Evolutionary conservation across 2,797 vertebrate species (phyloP).

Genomic region (Myripristis murdjan): DNA sequence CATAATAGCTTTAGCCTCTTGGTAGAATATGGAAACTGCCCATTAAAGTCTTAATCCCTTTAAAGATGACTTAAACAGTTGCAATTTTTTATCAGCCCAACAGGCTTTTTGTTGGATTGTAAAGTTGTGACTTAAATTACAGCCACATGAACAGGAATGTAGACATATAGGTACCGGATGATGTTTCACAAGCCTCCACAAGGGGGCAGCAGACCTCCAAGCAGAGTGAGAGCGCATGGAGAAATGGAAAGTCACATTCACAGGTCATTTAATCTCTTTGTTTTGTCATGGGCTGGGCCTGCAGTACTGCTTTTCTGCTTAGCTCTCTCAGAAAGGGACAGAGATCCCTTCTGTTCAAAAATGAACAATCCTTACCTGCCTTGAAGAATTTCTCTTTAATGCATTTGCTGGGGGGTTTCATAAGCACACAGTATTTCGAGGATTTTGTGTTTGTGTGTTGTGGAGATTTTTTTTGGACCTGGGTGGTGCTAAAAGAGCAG

Average conservation of each 20-base stretch:
- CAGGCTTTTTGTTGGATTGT: neutral
- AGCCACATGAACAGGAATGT: neutral
- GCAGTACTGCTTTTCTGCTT: constrained; percentile 67
- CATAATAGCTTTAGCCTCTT: neutral
- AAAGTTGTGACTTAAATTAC: constrained; percentile 7
- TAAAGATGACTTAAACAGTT: constrained; percentile 5
- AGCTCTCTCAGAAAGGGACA: constrained; percentile 34
- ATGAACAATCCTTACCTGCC: constrained; percentile 65
- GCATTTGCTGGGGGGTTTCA: constrained; percentile 43
- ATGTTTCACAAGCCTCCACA: constrained; percentile 59
- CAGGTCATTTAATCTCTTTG: constrained; percentile 86
- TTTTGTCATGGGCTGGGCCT: constrained; percentile 81
- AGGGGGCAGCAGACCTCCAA: constrained; percentile 82
- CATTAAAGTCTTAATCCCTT: neutral
- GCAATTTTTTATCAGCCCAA: constrained; percentile 21
- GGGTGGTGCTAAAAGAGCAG: constrained; percentile 26
- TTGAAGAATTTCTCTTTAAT: constrained; percentile 62
- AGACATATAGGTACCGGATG: neutral
- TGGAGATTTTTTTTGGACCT: constrained; percentile 46
- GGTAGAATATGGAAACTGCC: neutral
- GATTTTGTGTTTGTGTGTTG: constrained; percentile 62
- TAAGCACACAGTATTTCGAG: constrained; percentile 54
- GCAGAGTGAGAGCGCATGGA: constrained; percentile 55
- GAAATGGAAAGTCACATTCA: constrained; percentile 83
- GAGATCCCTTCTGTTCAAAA: constrained; percentile 55